Base-by-base conservation (phyloP, 2,113 vertebrate genomes). In the Athene cunicularia region DNA sequence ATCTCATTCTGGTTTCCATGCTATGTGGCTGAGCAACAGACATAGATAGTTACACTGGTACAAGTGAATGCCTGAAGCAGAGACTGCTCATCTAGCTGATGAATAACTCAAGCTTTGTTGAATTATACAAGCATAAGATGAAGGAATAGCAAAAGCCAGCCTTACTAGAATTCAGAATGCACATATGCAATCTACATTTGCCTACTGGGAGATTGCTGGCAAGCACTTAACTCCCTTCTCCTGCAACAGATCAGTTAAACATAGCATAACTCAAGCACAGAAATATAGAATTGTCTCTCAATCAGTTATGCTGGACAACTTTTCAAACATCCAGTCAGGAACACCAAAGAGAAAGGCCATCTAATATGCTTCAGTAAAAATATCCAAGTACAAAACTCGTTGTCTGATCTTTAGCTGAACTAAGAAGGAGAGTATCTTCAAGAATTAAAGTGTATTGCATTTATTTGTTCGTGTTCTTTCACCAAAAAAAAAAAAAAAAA, bases 111-210 rank as follows among this genome's bases (percentile, higher is more conserved):
- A 88, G 72, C 55, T 71, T 50, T 14, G 11, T 41, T 81, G 76
- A 86, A 96, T 96, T 86, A 91, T 63, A 93, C 15, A 84, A 89
- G 83, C 80, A 89, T 30, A 83, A 77, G 83, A 95, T 68, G 49
- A 74, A 96, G 63, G 60, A 80, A 92, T 24, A 86, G 18, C 47
- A 72, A 83, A 80, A 94, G 82, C 49, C 79, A 82, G 75, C 50
- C 76, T 59, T 77, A 37, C 49, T 23, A 56, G 55, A 92, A 86
- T 37, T 83, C 55, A 59, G 32, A 84, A 91, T 6, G 39, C 33
- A 53, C 0, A 0, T 39, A 76, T 2, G 13, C 74, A 80, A 91
- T 55, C 73, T 66, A 30, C 33, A 84, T 70, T 67, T 79, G 55
- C 79, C 88, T 90, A 15, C 79, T 60, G 49, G 53, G 73, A 94